These are phyloP conservation scores for Dreissena polymorpha DNA, from an alignment of 1,140 invertebrate species.

Conservation along the genomic window DNA sequence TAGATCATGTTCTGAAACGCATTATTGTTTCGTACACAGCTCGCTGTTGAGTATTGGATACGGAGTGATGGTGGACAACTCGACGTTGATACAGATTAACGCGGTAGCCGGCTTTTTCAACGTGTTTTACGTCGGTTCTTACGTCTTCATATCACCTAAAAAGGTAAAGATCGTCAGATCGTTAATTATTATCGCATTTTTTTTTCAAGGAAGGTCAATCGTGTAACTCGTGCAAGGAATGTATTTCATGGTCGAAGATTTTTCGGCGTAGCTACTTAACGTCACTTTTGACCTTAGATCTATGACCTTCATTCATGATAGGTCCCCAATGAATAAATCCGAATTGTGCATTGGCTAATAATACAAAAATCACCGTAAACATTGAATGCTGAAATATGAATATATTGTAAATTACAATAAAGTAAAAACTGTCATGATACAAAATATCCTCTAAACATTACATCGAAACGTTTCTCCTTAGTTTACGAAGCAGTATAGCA, in stretches of 20 bases:
- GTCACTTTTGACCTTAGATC: too few species aligned
- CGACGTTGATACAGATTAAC: slow-evolving; percentile 40
- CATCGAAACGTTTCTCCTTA: too few species aligned
- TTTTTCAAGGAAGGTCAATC: background rate
- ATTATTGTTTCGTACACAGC: background rate
- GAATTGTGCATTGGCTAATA: too few species aligned
- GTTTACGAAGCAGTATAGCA: background rate
- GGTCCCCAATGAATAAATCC: too few species aligned
- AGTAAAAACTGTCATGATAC: too few species aligned
- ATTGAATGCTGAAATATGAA: too few species aligned
- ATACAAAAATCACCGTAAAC: too few species aligned
- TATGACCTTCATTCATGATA: too few species aligned
- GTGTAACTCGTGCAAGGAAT: background rate
- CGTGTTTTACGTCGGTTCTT: slow-evolving; percentile 18
- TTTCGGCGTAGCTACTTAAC: too few species aligned
- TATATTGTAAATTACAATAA: too few species aligned
- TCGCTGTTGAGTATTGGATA: slow-evolving; percentile 21
- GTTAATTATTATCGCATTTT: background rate
- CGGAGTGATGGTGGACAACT: slow-evolving; percentile 21
- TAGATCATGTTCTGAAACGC: too few species aligned
- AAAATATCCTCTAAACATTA: too few species aligned
- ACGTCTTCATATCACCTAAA: slow-evolving; percentile 10
- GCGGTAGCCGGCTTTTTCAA: slow-evolving; percentile 30
- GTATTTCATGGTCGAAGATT: background rate
- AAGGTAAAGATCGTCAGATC: slow-evolving; percentile 22